Evolutionary conservation across 2,797 vertebrate species (phyloP), one percentile per base, ranked within the genome.

Genomic region (Heteromormyrus szaboi): DNA sequence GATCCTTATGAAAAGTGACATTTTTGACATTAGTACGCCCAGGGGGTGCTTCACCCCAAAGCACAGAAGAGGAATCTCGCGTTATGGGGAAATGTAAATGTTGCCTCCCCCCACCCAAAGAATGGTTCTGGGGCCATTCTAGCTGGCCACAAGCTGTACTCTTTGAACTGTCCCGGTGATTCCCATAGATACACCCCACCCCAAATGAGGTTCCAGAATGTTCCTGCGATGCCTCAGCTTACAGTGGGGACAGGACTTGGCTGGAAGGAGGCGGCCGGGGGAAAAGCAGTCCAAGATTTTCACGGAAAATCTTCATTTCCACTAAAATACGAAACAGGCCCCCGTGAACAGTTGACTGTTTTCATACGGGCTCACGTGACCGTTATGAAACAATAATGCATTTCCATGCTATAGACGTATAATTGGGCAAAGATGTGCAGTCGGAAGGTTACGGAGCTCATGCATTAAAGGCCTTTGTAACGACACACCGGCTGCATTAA

Each of bases 211-310:
- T n/a, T 79, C 17, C 72, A 41, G 72, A 79, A 44, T 44, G 72
- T 44, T 79, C 72, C 72, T 41, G 37, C 17, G 37, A 79, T 44
- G 72, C 72, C 33, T 79, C 72, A 79, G 72, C 72, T 79, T 79
- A 79, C 72, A 79, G 72, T 44, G 41, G 72, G 91, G 92, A 93
- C 59, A 89, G 87, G 85, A 88, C 90, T 91, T 92, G 65, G 84
- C 87, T 90, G 90, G 90, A 90, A 89, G 89, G 89, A 92, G 91
- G 91, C 87, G 37, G 81, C 89, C 89, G 86, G 90, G 89, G 90
- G 91, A 93, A 93, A 92, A 89, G 92, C 44, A 22, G 90, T 89
- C 53, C 89, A 91, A 90, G 90, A 86, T 89, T 54, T 85, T 91
- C 81, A 90, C 84, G 91, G 89, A 94, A 93, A 92, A 87, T 88